These are phyloP conservation scores for Raja brachyura DNA, from an alignment of 2,113 vertebrate species.

Conservation along the genomic window DNA sequence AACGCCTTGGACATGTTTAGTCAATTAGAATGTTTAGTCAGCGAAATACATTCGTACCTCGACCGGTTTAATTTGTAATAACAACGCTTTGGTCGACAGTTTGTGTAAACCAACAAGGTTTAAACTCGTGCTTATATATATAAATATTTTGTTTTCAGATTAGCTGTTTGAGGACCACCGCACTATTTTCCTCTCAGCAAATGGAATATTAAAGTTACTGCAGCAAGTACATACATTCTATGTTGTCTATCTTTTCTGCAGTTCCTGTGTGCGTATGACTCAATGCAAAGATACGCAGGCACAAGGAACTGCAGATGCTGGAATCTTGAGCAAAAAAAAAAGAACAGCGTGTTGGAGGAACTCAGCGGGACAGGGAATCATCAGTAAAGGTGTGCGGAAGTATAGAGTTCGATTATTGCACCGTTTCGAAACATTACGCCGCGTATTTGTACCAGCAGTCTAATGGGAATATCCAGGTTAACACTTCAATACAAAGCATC, in stretches of 20 bases:
- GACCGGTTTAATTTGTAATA: too few species aligned
- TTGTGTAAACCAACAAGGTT: background rate
- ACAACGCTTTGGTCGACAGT: background rate
- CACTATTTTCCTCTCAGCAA: background rate
- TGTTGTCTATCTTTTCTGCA: background rate
- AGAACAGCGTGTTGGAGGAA: too few species aligned
- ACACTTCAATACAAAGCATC: background rate
- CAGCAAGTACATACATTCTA: background rate
- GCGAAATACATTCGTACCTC: too few species aligned
- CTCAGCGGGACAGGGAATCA: too few species aligned
- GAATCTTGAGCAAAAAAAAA: too few species aligned
- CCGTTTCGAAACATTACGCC: background rate
- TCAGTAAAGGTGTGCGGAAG: too few species aligned
- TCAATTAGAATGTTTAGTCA: background rate
- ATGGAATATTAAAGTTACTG: background rate
- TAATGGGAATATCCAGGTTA: too few species aligned
- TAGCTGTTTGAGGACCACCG: background rate
- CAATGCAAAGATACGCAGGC: background rate
- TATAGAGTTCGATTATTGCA: too few species aligned
- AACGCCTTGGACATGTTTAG: background rate
- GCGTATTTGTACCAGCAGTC: background rate
- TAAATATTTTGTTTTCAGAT: background rate
- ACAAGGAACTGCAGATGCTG: too few species aligned
- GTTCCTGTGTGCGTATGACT: background rate
- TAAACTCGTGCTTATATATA: background rate